Base-by-base conservation (phyloP, 2,797 vertebrate species). In the Clarias laeviceps region DNA sequence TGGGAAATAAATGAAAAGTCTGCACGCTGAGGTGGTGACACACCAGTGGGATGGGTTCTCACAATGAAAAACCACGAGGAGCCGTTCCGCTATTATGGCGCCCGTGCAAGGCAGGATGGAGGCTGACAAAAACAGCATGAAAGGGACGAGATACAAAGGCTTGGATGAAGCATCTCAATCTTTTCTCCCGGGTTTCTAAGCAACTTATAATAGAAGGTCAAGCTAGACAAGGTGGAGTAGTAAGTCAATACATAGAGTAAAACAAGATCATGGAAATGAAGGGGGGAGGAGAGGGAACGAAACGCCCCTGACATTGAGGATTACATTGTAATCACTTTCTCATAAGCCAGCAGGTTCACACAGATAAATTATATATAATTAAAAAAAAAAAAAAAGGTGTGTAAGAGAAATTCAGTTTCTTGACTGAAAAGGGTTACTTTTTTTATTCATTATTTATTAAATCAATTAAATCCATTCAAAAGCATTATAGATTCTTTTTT, bases 151-250 rank as follows among this genome's bases (percentile, higher is more conserved):
- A 91, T 90, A 95, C 94, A 96, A 97, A 96, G 94, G 94, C 92
- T 87, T 91, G 94, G 94, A 95, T 94, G 89, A 93, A 91, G 91
- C 91, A 94, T 87, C 89, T 92, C 93, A 90, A 93, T 89, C 92
- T 92, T 91, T 94, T 96, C 93, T 92, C 93, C 92, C 91, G 94
- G 96, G 98, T 99, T 96, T 97, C 97, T 94, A 97, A 96, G 97
- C 97, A 98, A 98, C 96, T 98, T 97, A 97, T 95, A 98, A 97
- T 96, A 96, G 97, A 97, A 97, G 97, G 97, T 97, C 95, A 96
- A 94, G 90, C 91, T 91, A 95, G 94, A 93, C 93, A 94, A 94
- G 94, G 94, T 92, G 93, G 94, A 96, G 92, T 92, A 90, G 94
- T 85, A 88, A 92, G 91, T 94, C 94, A 92, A 89, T 91, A 94